Conservation (phyloP, 2,797 vertebrate genomes). For the Pantherophis vulpinus region DNA sequence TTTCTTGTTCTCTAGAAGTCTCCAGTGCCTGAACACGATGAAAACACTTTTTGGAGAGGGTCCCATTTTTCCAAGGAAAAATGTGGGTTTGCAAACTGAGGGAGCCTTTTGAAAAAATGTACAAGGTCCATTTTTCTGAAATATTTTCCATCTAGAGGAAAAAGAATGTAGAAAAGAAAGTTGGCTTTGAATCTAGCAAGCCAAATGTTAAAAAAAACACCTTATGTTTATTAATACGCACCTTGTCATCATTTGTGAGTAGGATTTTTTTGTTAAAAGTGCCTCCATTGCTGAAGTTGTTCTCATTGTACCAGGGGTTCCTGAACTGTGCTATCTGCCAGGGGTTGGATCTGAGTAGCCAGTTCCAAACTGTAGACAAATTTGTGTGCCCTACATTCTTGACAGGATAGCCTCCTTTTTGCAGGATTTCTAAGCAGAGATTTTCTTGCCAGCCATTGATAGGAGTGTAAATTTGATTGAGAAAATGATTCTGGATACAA, state of each 20-base stretch:
- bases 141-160: slow-evolving; percentile 65
- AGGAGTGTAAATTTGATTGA: slow-evolving; percentile 55
- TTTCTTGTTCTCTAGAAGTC: slow-evolving; percentile 77
- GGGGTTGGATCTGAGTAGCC: slow-evolving; percentile 82
- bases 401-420: slow-evolving; percentile 69
- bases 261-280: slow-evolving; percentile 74
- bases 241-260: slow-evolving; percentile 39
- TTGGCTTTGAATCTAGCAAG: neutral
- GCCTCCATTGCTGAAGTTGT: slow-evolving; percentile 2
- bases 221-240: neutral
- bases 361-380: slow-evolving; percentile 84
- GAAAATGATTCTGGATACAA: slow-evolving; percentile 40
- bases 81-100: slow-evolving; percentile 80
- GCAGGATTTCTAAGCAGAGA: slow-evolving; percentile 62
- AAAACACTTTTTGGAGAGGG: slow-evolving; percentile 75
- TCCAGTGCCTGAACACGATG: slow-evolving; percentile 77
- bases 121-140: slow-evolving; percentile 63
- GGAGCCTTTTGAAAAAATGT: slow-evolving; percentile 79
- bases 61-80: slow-evolving; percentile 84
- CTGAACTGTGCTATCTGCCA: slow-evolving; percentile 75
- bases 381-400: slow-evolving; percentile 4
- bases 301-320: slow-evolving; percentile 70
- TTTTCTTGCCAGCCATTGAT: slow-evolving; percentile 76
- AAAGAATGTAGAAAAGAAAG: neutral
- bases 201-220: neutral